Conservation (phyloP, 2,888 invertebrate genomes). For the Aelia acuminata region DNA sequence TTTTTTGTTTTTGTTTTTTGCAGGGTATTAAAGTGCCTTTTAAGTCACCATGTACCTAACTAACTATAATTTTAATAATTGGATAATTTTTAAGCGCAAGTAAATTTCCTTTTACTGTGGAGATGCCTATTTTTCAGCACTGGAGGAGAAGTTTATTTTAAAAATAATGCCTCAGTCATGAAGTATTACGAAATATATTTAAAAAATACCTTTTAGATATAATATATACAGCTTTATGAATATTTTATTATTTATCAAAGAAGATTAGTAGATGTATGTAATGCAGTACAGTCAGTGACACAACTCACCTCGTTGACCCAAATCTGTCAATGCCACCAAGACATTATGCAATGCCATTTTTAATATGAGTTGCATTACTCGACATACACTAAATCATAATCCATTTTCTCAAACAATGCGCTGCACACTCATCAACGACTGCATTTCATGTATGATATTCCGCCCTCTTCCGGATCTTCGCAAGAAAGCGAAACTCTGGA, state of each 20-base stretch:
- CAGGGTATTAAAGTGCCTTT: too few species aligned
- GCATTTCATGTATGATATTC: not conserved
- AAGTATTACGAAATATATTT: too few species aligned
- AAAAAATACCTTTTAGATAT: too few species aligned
- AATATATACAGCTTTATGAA: too few species aligned
- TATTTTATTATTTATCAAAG: not conserved
- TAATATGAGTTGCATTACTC: not conserved
- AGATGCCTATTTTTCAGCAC: too few species aligned
- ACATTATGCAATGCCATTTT: slow-evolving; percentile 6
- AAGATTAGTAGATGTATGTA: not conserved
- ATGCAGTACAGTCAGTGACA: not conserved
- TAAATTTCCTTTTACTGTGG: too few species aligned
- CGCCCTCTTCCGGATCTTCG: slow-evolving; percentile 28
- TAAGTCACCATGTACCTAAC: too few species aligned
- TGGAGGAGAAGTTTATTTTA: too few species aligned
- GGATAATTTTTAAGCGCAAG: too few species aligned
- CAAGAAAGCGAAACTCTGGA: slow-evolving; percentile 12
- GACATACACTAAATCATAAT: not conserved
- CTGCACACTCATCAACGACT: not conserved
- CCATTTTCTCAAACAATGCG: not conserved
- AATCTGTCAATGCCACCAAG: not conserved
- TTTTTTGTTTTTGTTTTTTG: too few species aligned
- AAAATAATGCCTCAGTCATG: too few species aligned
- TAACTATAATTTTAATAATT: too few species aligned
- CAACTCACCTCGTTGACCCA: not conserved